A percentile compares a stretch with the other conserved stretches of the same genome.
These are phyloP conservation scores for Machaerirhynchus nigripectus DNA, from an alignment of 2,113 vertebrate genomes.

Conservation along the genomic window DNA sequence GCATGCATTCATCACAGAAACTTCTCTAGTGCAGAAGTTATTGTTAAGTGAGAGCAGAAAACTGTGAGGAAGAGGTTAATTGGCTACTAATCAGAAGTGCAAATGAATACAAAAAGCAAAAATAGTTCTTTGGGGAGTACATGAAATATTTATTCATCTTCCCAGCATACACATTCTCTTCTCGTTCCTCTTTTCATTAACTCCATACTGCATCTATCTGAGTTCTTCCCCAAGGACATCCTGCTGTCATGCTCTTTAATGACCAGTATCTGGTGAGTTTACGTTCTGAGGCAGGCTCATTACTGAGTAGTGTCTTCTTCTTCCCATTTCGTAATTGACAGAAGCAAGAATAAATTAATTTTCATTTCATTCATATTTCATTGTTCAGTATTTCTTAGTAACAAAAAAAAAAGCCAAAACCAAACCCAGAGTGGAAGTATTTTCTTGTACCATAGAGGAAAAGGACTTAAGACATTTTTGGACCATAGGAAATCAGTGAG, in stretches of 20 bases:
- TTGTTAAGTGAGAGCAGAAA: background rate
- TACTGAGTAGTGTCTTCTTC: background rate
- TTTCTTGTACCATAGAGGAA: background rate
- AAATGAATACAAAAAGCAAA: background rate
- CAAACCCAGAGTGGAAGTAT: fast-evolving
- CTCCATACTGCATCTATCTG: background rate
- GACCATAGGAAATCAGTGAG: background rate
- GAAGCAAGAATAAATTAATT: background rate
- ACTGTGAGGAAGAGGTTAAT: background rate
- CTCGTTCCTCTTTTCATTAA: background rate
- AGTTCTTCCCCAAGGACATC: background rate
- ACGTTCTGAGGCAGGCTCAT: background rate
- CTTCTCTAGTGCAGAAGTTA: background rate
- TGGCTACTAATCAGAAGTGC: background rate
- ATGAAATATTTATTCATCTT: background rate
- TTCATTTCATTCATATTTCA: background rate
- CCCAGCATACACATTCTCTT: background rate
- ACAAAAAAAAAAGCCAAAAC: background rate
- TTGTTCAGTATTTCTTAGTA: background rate
- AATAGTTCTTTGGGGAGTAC: background rate
- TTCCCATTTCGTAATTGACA: background rate
- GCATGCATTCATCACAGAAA: background rate
- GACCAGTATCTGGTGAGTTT: background rate
- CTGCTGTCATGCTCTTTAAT: background rate
- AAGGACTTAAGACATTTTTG: background rate